Base-by-base conservation (phyloP, 2,888 invertebrate species). In the Rhingia rostrata region DNA sequence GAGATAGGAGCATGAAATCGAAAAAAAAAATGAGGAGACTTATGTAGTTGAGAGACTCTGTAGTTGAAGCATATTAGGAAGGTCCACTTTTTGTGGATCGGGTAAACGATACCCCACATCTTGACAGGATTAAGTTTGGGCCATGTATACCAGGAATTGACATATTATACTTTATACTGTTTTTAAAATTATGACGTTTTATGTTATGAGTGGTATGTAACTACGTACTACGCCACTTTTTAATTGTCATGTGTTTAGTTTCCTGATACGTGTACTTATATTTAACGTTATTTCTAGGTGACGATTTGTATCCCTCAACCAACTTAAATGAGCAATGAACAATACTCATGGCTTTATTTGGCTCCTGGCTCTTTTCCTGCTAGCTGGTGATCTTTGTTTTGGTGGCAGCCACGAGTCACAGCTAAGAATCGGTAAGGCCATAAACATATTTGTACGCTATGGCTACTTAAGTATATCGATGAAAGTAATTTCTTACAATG, bases 391-490 rank as follows among this genome's bases (percentile, higher is more conserved):
- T 66, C 70, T 87, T 33, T 87, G 87, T 58, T 86, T 87, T 70
- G 88, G 88, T 54, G 89, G 90, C 72, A 89, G 88, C 61, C 89
- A 90, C 54, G 92, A 92, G 84, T 92, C 92, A n/a, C 91, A 91
- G 86, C 86, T 92, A 66, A 89, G 95, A 87, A 94, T 96, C 86
- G 97, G 97, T 87, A 95, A 96, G 89, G 96, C 96, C 85, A 95
- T 97, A 89, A 97, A 97, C 91, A 94, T 97, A 88, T 97, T 97
- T 87, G 93, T 94, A 90, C 93, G 94, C 86, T 95, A 95, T 93
- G 96, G 96, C 86, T 96, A 96, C 92, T 93, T 96, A 89, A 95
- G 95, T 90, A 95, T 96, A 90, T 96, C 95, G 90, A 96, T 96
- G 96, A 93, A 95, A 63, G 96, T 96, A 75, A 95, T 96, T 41